Percentiles rank a stretch among this genome's conserved stretches.
These are phyloP conservation scores for Leptinotarsa lineolata DNA, from an alignment of 1,140 invertebrate species.

Conservation along the genomic window DNA sequence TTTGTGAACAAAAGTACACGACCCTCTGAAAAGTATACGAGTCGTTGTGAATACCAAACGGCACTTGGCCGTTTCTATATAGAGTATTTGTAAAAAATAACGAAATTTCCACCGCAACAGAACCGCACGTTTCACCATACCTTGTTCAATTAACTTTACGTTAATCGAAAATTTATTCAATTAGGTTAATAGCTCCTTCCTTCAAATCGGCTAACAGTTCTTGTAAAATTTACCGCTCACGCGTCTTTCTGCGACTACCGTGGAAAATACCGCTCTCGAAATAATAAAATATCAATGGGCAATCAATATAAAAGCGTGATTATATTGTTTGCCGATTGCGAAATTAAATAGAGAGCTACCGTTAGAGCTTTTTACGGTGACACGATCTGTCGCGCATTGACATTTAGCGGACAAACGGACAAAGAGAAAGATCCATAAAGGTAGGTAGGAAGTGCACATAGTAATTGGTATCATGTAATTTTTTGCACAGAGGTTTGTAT, in stretches of 20 bases:
- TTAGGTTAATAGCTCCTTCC: background rate
- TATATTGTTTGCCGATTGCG: conserved; percentile 2
- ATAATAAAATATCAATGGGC: background rate
- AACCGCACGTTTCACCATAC: background rate
- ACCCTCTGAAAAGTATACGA: no score
- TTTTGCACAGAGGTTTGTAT: no score
- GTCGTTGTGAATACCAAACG: no score
- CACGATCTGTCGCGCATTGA: background rate
- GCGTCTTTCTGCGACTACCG: background rate
- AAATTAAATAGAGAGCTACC: conserved; percentile 1
- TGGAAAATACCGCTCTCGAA: background rate
- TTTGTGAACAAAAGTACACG: no score
- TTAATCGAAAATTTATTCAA: conserved; percentile 3
- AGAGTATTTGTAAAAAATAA: no score
- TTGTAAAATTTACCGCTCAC: background rate
- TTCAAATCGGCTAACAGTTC: background rate
- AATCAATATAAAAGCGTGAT: conserved; percentile 4
- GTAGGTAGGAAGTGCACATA: no score
- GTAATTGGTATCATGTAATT: no score
- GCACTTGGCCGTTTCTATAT: no score
- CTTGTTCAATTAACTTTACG: conserved; percentile 1
- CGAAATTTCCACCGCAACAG: no score
- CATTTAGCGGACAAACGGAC: background rate
- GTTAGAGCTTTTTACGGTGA: background rate
- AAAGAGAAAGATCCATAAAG: background rate